Evolutionary conservation across 2,113 vertebrate genomes (phyloP).

Genomic region (Dendrocopos noguchii): DNA sequence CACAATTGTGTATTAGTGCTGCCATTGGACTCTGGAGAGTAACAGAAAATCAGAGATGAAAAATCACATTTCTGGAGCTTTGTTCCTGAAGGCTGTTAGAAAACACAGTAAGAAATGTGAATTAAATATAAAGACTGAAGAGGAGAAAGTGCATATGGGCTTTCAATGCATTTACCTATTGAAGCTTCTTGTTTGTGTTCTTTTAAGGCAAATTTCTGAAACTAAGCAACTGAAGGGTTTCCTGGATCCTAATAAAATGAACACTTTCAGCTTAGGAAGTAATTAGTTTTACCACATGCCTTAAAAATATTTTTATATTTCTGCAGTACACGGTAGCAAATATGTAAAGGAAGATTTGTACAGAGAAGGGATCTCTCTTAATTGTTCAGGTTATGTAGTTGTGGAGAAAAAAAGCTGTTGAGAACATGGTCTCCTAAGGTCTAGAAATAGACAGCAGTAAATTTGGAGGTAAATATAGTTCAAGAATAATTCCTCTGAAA

Average conservation of each 20-base stretch:
- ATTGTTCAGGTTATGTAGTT: neutral
- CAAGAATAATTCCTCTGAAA: neutral
- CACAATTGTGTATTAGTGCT: neutral
- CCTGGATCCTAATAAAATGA: neutral
- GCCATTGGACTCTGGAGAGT: neutral
- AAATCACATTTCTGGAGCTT: neutral
- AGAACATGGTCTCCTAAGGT: neutral
- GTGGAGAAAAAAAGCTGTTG: neutral
- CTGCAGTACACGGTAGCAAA: neutral
- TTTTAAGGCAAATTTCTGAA: neutral
- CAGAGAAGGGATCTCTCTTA: neutral
- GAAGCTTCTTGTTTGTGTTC: neutral
- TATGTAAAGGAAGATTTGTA: neutral
- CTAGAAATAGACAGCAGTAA: constrained; percentile 43
- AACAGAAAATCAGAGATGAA: neutral
- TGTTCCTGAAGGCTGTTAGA: neutral
- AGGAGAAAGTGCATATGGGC: neutral
- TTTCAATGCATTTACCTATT: neutral
- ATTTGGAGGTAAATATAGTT: constrained; percentile 17
- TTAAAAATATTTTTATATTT: neutral
- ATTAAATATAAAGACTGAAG: neutral
- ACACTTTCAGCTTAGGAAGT: neutral
- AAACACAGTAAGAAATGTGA: neutral
- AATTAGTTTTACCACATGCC: neutral
- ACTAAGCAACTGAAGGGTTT: neutral